phyloP scores from a whole-genome alignment of 2,797 vertebrate genomes.

The Odontamblyopus rebecca region DNA sequence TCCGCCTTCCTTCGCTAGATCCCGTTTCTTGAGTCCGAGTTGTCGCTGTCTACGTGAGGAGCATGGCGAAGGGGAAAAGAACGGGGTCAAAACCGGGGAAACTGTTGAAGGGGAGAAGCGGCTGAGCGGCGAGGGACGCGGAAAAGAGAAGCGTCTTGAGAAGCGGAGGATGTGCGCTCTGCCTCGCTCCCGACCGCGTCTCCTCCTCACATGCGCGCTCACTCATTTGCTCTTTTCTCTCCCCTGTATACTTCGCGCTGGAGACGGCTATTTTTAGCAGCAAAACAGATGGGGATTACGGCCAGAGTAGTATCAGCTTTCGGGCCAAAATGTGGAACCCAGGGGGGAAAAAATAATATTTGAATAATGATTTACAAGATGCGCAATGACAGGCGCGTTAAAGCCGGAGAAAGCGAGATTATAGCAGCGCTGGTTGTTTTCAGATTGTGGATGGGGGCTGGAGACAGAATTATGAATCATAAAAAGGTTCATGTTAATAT shows the following conservation, averaged over 20 bases:
- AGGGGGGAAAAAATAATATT: not conserved
- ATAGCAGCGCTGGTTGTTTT: too few relatives aligned
- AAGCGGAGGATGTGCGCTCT: slow-evolving; percentile 13
- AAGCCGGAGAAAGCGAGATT: not conserved
- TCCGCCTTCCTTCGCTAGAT: slow-evolving; percentile 45
- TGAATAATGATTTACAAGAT: not conserved
- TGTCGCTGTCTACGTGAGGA: slow-evolving; percentile 53
- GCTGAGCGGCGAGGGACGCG: not conserved
- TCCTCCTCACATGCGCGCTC: not conserved
- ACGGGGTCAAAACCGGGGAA: not conserved
- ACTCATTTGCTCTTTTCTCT: not conserved
- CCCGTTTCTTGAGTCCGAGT: slow-evolving; percentile 41
- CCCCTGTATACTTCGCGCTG: slow-evolving; percentile 1
- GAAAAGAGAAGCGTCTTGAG: slow-evolving; percentile 33
- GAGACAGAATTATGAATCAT: too few relatives aligned
- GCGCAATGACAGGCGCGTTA: not conserved
- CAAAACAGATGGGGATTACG: slow-evolving; percentile 8
- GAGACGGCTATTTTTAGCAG: slow-evolving; percentile 6
- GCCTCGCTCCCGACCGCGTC: not conserved
- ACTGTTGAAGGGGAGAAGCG: slow-evolving; percentile 32
- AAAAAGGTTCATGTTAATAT: too few relatives aligned
- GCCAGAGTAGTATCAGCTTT: slow-evolving; percentile 1
- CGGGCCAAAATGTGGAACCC: not conserved
- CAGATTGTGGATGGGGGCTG: too few relatives aligned
- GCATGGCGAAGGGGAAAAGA: slow-evolving; percentile 44